Base-by-base conservation (phyloP, 1,140 invertebrate genomes). In the Leptinotarsa undecemlineata region DNA sequence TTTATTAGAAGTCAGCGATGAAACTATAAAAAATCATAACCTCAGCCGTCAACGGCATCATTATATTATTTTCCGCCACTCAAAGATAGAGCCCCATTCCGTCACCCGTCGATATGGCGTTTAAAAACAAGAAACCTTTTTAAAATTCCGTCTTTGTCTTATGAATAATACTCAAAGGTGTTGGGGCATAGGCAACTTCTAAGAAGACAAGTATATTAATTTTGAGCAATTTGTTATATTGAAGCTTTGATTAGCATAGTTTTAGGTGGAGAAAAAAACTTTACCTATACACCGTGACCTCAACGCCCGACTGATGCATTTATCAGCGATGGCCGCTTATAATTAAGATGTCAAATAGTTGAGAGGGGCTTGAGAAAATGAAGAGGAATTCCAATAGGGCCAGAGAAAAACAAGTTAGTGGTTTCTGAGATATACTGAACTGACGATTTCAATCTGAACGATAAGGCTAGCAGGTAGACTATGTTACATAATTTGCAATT, bases 221-320 rank as follows among this genome's bases (percentile, higher is more conserved):
- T 78, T 67, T 51, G 63, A 48, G 68, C 78, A 51, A 80, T 80
- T 80, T 79, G 75, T 80, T 80, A 76, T 60, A 71, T 74, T 73
- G 76, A 76, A 69, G 74, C 48, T 21, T 69, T 68, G 79, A 80
- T 80, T 80, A 80, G 74, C 79, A 80, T 80, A 80, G 74, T 79
- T 80, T 75, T 66, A 74, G 51, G 61, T 69, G 73, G 71, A 48
- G 71, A 63, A 71, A 63, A 63, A 75, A 75, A 71, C 47, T 48
- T 64, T 51, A 20, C 63, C 19, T 66, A 64, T 72, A 57, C 48
- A 57, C 48, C 69, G 60, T 57, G 51, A 57, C 69, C 11, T 4
- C 69, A 19, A 17, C 19, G 60, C 19, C 26, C 3, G 60, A n/a
- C 60, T 72, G 71, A 51, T 42, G 74, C 70, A 80, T 80, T 77